Conservation (phyloP, 2,797 vertebrate species). For the Notamacropus eugenii region DNA sequence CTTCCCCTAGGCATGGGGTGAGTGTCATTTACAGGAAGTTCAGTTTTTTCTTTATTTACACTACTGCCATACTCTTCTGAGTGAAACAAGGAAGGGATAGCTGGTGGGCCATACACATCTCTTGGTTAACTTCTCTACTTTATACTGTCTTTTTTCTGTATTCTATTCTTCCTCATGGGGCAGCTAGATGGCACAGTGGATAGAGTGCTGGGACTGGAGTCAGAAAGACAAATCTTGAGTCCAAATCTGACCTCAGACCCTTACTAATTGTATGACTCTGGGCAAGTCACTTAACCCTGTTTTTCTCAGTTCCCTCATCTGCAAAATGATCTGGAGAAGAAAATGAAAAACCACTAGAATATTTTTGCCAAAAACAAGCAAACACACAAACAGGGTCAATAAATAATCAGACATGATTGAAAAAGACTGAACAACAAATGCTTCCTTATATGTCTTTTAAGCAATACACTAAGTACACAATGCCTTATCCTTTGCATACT, state of each 20-base stretch:
- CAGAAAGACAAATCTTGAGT: not conserved
- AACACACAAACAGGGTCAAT: not conserved
- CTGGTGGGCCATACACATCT: rapidly evolving
- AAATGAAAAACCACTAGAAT: not conserved
- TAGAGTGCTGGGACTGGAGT: not conserved
- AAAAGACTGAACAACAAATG: not conserved
- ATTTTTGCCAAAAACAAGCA: not conserved
- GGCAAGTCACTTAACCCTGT: not conserved
- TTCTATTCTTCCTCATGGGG: not conserved
- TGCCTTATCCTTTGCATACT: not conserved
- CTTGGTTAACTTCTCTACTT: not conserved
- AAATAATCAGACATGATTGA: not conserved
- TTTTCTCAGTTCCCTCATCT: not conserved
- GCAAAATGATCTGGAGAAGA: not conserved
- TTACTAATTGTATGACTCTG: not conserved
- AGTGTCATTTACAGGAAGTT: not conserved
- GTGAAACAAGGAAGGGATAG: not conserved
- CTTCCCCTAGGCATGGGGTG: not conserved
- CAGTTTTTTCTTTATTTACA: not conserved
- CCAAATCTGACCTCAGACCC: not conserved
- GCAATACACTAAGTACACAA: not conserved
- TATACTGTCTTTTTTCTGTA: not conserved
- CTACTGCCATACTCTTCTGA: not conserved
- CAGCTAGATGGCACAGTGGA: not conserved
- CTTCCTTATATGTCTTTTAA: not conserved